These are phyloP conservation scores for Periplaneta americana DNA, from an alignment of 1,140 invertebrate species.

Conservation along the genomic window DNA sequence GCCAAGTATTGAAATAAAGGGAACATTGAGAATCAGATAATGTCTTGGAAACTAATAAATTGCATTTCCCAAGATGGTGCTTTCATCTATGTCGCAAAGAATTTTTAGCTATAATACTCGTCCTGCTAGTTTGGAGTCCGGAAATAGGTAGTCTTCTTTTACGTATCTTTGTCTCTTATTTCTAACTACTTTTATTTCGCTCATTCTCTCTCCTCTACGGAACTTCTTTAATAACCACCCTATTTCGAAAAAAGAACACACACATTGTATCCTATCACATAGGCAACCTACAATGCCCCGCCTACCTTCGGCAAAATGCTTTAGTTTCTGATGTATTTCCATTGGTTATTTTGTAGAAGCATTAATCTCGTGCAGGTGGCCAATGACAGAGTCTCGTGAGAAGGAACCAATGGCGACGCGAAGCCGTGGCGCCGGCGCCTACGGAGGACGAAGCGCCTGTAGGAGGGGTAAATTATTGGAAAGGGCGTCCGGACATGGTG, in stretches of 20 bases:
- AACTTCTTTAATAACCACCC: not conserved
- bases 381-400: not conserved
- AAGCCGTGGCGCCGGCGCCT: not conserved
- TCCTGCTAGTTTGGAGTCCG: not conserved
- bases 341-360: not conserved
- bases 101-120: not conserved
- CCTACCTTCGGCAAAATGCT: not conserved
- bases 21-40: not conserved
- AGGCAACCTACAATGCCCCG: not conserved
- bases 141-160: not conserved
- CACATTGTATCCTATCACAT: not conserved
- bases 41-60: not conserved
- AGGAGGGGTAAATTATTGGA: not conserved
- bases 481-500: not conserved
- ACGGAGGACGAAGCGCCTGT: not conserved
- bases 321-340: not conserved
- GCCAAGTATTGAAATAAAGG: not conserved
- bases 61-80: not conserved
- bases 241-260: not conserved
- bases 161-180: not conserved
- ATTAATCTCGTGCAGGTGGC: not conserved
- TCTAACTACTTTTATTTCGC: not conserved
- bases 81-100: not conserved
- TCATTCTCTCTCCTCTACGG: not conserved
- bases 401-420: not conserved